Percentiles rank a stretch among this genome's conserved stretches.
phyloP scores from a whole-genome alignment of 2,888 invertebrate genomes.

The Orthosia gothica region DNA sequence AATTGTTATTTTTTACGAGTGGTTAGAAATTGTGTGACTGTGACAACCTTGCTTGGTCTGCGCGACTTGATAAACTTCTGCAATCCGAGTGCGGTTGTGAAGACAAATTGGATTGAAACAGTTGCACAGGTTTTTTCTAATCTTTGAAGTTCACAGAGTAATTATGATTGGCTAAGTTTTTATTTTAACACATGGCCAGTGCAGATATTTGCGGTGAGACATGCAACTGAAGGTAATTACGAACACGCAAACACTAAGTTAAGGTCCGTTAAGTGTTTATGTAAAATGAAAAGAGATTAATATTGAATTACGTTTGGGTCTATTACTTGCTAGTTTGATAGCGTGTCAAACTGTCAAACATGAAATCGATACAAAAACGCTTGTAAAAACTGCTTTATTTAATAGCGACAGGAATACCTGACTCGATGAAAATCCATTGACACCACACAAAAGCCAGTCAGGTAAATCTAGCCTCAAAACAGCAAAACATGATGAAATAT shows the following conservation, averaged over 20 bases:
- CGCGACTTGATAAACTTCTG: conserved; percentile 70
- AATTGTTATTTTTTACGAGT: conserved; percentile 58
- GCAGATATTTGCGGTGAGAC: conserved; percentile 41
- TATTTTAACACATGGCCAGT: conserved; percentile 37
- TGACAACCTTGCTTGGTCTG: conserved; percentile 64
- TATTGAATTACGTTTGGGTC: conserved; percentile 32
- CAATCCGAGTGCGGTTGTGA: conserved; percentile 66
- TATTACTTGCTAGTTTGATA: conserved; percentile 10
- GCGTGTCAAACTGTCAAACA: conserved; percentile 11
- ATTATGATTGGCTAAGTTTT: conserved; percentile 58
- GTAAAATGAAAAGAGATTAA: conserved; percentile 44
- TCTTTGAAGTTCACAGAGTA: conserved; percentile 56
- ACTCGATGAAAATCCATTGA: conserved; percentile 3
- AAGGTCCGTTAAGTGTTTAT: conserved; percentile 22
- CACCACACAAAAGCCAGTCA: neutral
- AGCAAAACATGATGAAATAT: conserved; percentile 41
- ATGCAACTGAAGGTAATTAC: conserved; percentile 52
- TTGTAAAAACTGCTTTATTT: neutral
- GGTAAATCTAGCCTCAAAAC: conserved; percentile 18
- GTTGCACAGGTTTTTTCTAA: conserved; percentile 56
- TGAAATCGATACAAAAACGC: conserved; percentile 7
- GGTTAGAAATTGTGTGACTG: conserved; percentile 23
- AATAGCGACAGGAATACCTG: conserved; percentile 14
- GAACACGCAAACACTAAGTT: conserved; percentile 47
- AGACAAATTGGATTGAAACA: conserved; percentile 67